Base-by-base conservation (phyloP, 1,140 invertebrate species). In the Polyergus mexicanus region DNA sequence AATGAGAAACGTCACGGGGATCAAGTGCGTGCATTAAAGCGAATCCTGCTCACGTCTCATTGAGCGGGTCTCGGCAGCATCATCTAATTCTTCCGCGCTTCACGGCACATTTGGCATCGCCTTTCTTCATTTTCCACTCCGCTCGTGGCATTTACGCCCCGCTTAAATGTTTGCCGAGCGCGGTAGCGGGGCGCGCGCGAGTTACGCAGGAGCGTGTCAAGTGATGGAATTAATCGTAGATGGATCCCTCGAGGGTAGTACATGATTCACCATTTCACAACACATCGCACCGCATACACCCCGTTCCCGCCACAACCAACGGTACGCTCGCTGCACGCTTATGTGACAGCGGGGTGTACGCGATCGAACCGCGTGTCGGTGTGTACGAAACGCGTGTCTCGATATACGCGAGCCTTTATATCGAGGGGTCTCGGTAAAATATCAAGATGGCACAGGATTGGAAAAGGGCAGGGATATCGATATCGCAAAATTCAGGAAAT, bases 221-320 rank as follows among this genome's bases (percentile, higher is more conserved):
- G 89, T 91, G 89, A 91, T 88, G 89, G 89, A 91, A 91, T 91
- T 91, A 91, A 91, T 91, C 89, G 89, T 88, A 85, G 89, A 91
- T 91, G 89, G 89, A 88, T 80, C 89, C 89, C 89, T 86, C 72
- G 89, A 80, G 89, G 89, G 86, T 90, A 83, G 89, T 54, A 89
- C 89, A 91, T 91, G 89, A 91, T 91, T 91, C 89, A 91, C 84
- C 89, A 44, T 51, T n/a, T n/a, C n/a, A 78, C 89, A 87, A 86
- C 89, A 78, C 89, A 90, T 90, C 89, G 88, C 86, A 76, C 76
- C 86, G 71, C 85, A 89, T 68, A 22, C 32, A 68, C 63, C 63
- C 78, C 78, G 51, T 47, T 41, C 35, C 54, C 56, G 88, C 77
- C 84, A 56, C 87, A 81, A 86, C 32, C 32, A 32, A 32, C 32